These are phyloP conservation scores for Hippocampus comes DNA, from an alignment of 2,113 vertebrate species.

Conservation along the genomic window DNA sequence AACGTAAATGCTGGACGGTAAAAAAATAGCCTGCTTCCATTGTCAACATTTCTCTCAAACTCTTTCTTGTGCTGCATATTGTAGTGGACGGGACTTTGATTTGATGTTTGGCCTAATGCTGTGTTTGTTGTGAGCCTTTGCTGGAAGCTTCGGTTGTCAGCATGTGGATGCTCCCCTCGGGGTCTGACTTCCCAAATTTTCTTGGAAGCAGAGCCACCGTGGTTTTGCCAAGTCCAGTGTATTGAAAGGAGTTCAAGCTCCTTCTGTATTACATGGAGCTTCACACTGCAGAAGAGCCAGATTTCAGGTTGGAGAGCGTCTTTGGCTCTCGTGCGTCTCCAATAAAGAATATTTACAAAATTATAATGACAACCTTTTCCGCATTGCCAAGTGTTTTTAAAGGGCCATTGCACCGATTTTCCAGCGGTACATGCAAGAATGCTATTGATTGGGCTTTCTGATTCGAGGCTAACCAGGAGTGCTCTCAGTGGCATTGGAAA, in stretches of 20 bases:
- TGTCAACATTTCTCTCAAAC: conserved; percentile 3
- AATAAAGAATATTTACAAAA: conserved; percentile 27
- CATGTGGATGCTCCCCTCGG: conserved; percentile 11
- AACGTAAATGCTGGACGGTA: conserved; percentile 6
- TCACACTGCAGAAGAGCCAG: conserved; percentile 11
- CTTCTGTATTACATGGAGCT: conserved; percentile 10
- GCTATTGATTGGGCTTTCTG: neutral
- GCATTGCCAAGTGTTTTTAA: conserved; percentile 20
- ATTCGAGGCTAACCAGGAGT: neutral
- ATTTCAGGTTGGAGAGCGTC: conserved; percentile 2
- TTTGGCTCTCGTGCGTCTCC: conserved; percentile 8
- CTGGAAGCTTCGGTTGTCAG: conserved; percentile 29
- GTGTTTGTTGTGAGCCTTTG: conserved; percentile 20
- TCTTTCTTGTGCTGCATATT: conserved; percentile 29
- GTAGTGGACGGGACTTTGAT: conserved; percentile 48
- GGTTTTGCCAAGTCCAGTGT: conserved; percentile 8
- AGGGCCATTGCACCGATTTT: neutral
- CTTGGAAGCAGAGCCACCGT: conserved; percentile 11
- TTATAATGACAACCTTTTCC: conserved; percentile 11
- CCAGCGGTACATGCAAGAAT: neutral
- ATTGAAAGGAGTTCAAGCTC: conserved; percentile 11
- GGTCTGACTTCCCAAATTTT: conserved; percentile 16
- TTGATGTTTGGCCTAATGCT: conserved; percentile 31
- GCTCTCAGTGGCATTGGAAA: neutral
- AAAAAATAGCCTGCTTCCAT: conserved; percentile 24